Evolutionary conservation across 2,113 vertebrate species (phyloP).

Genomic region (Eubucco bourcierii): DNA sequence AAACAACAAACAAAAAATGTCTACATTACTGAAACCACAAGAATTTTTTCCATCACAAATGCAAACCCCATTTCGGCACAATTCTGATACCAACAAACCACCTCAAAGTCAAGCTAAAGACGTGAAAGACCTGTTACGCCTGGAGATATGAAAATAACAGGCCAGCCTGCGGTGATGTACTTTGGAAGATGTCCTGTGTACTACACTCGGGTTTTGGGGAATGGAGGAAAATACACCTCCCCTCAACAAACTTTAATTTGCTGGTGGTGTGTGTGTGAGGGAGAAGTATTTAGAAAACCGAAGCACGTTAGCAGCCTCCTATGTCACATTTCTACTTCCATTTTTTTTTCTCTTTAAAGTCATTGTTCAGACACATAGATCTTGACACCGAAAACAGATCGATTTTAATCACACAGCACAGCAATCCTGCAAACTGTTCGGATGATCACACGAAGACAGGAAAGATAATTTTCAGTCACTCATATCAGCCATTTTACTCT

Average conservation of each 20-base stretch:
- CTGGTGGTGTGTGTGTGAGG: too few species aligned
- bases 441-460: background rate
- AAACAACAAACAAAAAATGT: too few species aligned
- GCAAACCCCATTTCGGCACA: background rate
- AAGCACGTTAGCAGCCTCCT: rapidly evolving
- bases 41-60: rapidly evolving
- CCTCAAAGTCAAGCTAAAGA: background rate
- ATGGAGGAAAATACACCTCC: background rate
- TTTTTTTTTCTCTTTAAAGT: background rate
- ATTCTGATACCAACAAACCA: background rate
- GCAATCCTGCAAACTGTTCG: background rate
- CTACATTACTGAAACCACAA: background rate
- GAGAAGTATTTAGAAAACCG: too few species aligned
- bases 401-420: background rate
- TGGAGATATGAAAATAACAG: background rate
- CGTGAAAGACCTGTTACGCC: background rate
- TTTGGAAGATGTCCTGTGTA: background rate
- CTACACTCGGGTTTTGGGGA: rapidly evolving
- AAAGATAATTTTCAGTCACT: background rate
- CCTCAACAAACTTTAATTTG: background rate
- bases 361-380: background rate
- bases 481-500: background rate
- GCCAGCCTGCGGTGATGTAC: rapidly evolving
- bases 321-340: background rate
- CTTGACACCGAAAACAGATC: background rate